Base-by-base conservation (phyloP, 2,888 invertebrate species). In the Romanomermis culicivorax region DNA sequence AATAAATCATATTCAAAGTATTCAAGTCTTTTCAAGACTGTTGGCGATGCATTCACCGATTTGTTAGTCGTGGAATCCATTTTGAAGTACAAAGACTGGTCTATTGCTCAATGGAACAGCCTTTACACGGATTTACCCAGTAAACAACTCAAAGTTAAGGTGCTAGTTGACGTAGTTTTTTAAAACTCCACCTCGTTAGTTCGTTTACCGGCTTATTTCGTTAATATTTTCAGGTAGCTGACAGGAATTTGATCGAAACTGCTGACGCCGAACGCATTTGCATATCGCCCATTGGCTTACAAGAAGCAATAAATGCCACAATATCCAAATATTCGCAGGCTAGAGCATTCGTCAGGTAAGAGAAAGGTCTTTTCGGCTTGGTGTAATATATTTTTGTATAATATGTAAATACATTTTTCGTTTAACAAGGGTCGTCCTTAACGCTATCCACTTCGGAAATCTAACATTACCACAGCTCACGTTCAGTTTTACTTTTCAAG, bases 31-130 rank as follows among this genome's bases (percentile, higher is more conserved):
- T 17, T 42, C n/a, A 29, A 61, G 56, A 47, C 63, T 64, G 71
- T 95, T 0, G 97, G 97, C 0, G 97, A 97, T 74, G 95, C 95
- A 2, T 80, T 97, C 54, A 88, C 93, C 0, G 95, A 95, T 68
- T 77, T 97, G 78, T 75, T 99, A 56, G 70, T 91, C 2, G 89
- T 95, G 1, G 97, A 99, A 72, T 80, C 82, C 0, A 82, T 93
- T 52, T 76, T 97, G 26, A 79, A 81, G 62, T 78, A 80, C 1
- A 79, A 80, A 59, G 87, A 83, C 2, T 85, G 85, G 81, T 76
- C 78, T 63, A 76, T 81, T 1, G 70, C 72, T 29, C 78, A 83
- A 51, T 97, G 97, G 97, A 77, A 81, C 63, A 67, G 71, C 1
- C 76, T 80, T 11, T 97, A 97, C 68, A 69, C 68, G 0, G 93